Conservation (phyloP, 2,888 invertebrate species). For the Cantharis lateralis region DNA sequence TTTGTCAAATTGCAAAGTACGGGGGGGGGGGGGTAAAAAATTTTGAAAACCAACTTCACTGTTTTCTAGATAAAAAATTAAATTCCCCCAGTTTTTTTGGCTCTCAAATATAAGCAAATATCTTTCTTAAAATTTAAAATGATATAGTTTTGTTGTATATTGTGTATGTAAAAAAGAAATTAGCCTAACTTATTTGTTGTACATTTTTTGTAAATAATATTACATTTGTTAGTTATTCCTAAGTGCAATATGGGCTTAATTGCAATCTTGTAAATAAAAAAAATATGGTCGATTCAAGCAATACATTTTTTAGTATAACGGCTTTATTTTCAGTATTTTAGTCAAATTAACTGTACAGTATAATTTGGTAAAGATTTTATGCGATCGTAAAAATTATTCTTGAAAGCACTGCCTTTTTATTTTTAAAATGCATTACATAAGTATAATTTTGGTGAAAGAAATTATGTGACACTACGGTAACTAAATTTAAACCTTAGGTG, state of each 20-base stretch:
- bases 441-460: neutral
- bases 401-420: slow-evolving; percentile 17
- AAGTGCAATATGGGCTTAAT: neutral
- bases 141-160: neutral
- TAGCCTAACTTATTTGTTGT: neutral
- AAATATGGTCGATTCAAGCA: neutral
- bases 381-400: neutral
- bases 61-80: no score
- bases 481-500: no score
- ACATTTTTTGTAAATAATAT: neutral
- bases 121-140: neutral
- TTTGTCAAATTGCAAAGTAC: neutral
- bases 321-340: neutral
- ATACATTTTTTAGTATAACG: neutral
- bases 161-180: neutral
- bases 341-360: neutral
- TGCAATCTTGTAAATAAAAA: neutral
- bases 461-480: neutral
- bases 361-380: neutral
- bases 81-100: no score
- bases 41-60: no score
- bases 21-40: no score
- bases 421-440: neutral
- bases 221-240: neutral
- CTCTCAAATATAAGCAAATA: no score